Conservation (phyloP, 2,888 invertebrate genomes). For the Ptychoptera contaminata region DNA sequence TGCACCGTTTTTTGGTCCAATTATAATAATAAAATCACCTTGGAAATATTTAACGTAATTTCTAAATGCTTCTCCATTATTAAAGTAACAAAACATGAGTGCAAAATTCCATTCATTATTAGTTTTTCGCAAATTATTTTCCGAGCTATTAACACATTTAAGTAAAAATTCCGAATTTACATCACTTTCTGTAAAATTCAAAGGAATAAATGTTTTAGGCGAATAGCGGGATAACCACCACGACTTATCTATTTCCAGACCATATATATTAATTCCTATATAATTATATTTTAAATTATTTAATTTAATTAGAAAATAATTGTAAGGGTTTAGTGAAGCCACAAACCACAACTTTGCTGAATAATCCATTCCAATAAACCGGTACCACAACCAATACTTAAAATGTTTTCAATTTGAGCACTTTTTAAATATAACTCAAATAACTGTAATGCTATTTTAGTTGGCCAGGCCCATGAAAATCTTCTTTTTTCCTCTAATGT, state of each 20-base stretch:
- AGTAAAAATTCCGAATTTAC: constrained; percentile 27
- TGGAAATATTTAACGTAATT: constrained; percentile 46
- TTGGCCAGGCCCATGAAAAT: constrained; percentile 62
- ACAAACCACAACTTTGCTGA: constrained; percentile 42
- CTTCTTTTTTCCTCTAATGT: constrained; percentile 29
- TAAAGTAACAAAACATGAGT: constrained; percentile 69
- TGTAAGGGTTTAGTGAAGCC: too few relatives aligned
- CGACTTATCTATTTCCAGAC: constrained; percentile 58
- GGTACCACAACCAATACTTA: constrained; percentile 65
- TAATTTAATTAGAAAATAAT: constrained; percentile 8
- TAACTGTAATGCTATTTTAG: constrained; percentile 43
- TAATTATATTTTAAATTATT: constrained; percentile 10
- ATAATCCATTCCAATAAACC: constrained; percentile 74
- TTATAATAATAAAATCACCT: constrained; percentile 52
- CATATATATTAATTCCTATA: constrained; percentile 43
- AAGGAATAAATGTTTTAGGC: constrained; percentile 50
- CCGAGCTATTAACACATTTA: constrained; percentile 22
- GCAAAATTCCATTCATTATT: constrained; percentile 27
- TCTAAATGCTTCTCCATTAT: constrained; percentile 49
- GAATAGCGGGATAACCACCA: constrained; percentile 73
- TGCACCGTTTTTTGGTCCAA: constrained; percentile 47
- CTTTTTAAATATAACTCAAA: constrained; percentile 33
- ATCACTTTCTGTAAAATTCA: constrained; percentile 36
- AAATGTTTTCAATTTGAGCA: constrained; percentile 33
- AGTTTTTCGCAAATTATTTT: background rate